Evolutionary conservation across 2,113 vertebrate genomes (phyloP), one percentile per base, ranked within the genome.

Genomic region (Vulpes vulpes): DNA sequence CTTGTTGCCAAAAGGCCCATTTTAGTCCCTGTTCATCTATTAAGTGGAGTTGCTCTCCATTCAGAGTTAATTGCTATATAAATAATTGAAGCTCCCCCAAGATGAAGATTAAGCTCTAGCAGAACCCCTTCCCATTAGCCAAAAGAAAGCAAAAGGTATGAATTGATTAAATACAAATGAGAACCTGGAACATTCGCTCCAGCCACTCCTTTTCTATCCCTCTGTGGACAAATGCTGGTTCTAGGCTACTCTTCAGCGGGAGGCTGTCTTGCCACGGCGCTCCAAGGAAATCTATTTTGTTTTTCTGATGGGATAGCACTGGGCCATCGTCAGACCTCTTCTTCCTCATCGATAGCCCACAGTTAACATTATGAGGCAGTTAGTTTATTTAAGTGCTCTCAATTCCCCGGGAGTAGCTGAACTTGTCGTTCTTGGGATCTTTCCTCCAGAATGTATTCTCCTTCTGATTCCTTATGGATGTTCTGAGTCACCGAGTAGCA

Each of bases 31-130:
- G 43, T 95, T 69, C 57, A 95, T 94, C 84, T 97, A 96, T 95
- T 97, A 94, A 96, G 67, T 89, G 60, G 38, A 88, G 38, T 85
- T 94, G 35, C 57, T 95, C 84, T 93, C 27, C 84, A 76, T 86
- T 96, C 78, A 71, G 59, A 90, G 53, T 81, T 97, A 82, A 95
- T 97, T 94, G 73, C 59, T 83, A 38, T 62, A 91, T 95, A 95
- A 97, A 96, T 97, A 96, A 96, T 87, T 96, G 80, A 98, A 89
- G 27, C n/a, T 90, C 23, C 64, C 89, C 51, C 51, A 80, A 55
- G 43, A 79, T 57, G 79, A 97, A 71, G 73, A 89, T 91, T 96
- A 80, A 80, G 57, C 8, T 49, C 79, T 76, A 62, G 76, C 23
- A 49, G 35, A 78, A 69, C 12, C 87, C 53, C 43, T 89, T 92